Evolutionary conservation across 2,797 vertebrate genomes (phyloP).

Genomic region (Emys orbicularis): DNA sequence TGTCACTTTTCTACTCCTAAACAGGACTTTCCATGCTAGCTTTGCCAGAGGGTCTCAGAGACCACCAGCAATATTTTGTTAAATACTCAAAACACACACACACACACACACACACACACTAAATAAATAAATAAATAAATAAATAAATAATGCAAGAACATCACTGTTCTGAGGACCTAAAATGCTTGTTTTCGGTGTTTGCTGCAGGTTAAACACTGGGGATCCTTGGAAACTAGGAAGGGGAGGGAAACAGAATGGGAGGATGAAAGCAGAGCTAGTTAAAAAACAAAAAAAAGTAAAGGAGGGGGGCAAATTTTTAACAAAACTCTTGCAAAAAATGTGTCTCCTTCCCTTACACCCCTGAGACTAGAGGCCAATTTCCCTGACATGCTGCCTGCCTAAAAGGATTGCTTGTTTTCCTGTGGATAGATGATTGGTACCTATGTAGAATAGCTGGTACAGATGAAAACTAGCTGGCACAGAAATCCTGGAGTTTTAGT

Average conservation of each 20-base stretch:
- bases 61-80: background rate
- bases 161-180: background rate
- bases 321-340: background rate
- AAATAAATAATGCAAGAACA: background rate
- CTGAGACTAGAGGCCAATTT: background rate
- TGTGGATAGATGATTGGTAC: background rate
- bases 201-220: background rate
- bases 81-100: background rate
- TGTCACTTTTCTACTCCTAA: background rate
- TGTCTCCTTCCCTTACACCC: background rate
- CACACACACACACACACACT: background rate
- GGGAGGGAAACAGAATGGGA: background rate
- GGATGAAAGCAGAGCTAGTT: background rate
- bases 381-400: background rate
- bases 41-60: background rate
- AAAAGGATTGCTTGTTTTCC: background rate
- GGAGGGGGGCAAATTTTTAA: background rate
- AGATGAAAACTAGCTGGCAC: background rate
- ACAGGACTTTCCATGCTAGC: background rate
- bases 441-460: background rate
- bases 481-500: background rate
- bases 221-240: background rate
- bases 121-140: background rate
- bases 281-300: background rate
- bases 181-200: background rate